Base-by-base conservation (phyloP, 2,888 invertebrate species). In the Synergus gifuensis region DNA sequence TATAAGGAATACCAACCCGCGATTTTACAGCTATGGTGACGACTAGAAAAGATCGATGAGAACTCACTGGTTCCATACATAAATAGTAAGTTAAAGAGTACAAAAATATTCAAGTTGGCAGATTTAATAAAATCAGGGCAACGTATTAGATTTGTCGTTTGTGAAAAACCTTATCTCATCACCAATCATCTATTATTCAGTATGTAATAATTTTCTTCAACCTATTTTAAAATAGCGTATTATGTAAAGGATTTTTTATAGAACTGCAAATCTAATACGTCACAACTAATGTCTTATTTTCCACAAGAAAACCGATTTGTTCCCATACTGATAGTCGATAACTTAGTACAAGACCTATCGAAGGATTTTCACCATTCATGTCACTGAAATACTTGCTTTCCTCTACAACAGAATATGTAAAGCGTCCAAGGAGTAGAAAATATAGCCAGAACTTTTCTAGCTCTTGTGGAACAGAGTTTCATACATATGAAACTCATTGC, bases 401-500 rank as follows among this genome's bases (percentile, higher is more conserved):
- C 9, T 49, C 36, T 69, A 36, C 28, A 49, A 46, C 22, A 22
- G 22, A 46, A 69, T 22, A 46, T 46, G 22, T 49, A 36, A 28
- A 69, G 46, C 58, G 58, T 16, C 46, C 67, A 49, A 62, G 46
- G 73, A 42, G 69, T 78, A 9, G 40, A 28, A 69, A 69, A 69
- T 49, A 46, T 69, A 28, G n/a, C 46, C 22, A 69, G 22, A 49
- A 49, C 14, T 12, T 73, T 22, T 49, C 14, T 49, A 36, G 36
- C 16, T 73, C 46, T 54, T 49, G n/a, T 77, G 28, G 46, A 76
- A 77, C 69, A 12, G 44, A 18, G 14, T 44, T 76, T 76, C 54
- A 76, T n/a, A 46, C 60, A 49, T 54, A 62, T 44, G 76, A 44
- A 79, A 42, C 85, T 91, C 88, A 92, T 87, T 91, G 92, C 82